Base-by-base conservation (phyloP, 2,113 vertebrate species). In the Bubo blakistoni region DNA sequence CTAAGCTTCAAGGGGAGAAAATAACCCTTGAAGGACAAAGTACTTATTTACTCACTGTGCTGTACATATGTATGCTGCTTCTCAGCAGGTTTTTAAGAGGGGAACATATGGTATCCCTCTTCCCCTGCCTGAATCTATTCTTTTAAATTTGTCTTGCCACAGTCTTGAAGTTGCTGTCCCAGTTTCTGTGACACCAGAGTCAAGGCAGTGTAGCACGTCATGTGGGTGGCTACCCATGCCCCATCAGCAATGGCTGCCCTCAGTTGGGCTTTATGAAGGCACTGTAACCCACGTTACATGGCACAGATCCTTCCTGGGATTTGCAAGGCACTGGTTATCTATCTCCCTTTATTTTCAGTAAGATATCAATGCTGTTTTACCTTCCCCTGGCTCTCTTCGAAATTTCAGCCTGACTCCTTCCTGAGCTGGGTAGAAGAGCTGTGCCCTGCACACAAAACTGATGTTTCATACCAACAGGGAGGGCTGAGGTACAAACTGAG, bases 11-110 rank as follows among this genome's bases (percentile, higher is more conserved):
- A 67, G n/a, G 19, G 21, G 19, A 57, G 57, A 49, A 73, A 83
- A 86, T 51, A 66, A 46, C 42, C 40, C 25, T 54, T 67, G 54
- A 71, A 83, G 67, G 58, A 40, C 8, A 32, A 65, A 73, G 38
- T 73, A 16, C 30, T 78, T 81, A 18, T 67, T 81, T 88, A 49
- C 49, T 72, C 15, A 42, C 9, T 57, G 36, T 71, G 30, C 34
- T 82, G 36, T 83, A 52, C 62, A 18, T 86, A 42, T 84, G 42
- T 58, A 49, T 67, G 51, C 44, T 70, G 51, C 47, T 92, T 88
- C 82, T 92, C 82, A 54, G 86, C 65, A 92, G 32, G 44, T 34
- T 90, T 92, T 84, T 51, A 46, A 67, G 58, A 58, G 24, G 24
- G 42, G 38, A 90, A 49, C 63, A 67, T 62, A 54, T 40, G 40